Base-by-base conservation (phyloP, 2,113 vertebrate genomes). In the Synodontis membranacea region DNA sequence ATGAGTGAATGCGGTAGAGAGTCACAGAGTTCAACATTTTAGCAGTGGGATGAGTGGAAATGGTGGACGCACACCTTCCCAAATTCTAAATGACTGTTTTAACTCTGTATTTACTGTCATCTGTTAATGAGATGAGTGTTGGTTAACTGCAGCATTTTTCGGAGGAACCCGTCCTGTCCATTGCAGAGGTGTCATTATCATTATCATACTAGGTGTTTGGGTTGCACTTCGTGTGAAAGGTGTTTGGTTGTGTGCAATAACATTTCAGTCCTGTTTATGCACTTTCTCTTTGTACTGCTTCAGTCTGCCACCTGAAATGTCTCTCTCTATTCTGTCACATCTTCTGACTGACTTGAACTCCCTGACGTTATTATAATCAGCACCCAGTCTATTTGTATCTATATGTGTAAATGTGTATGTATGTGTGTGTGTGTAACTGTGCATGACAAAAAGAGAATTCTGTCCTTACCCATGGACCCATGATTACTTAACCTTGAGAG, bases 201-300 rank as follows among this genome's bases (percentile, higher is more conserved):
- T 79, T n/a, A 25, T 46, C 44, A 56, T 85, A 17, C 60, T 72
- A 72, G 31, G 72, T 62, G 52, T 31, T 74, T 34, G 60, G 66
- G 48, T 28, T 66, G 60, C 58, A 68, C 80, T 85, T 79, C 72
- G 58, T 87, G 68, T 81, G 84, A 86, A 86, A 66, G 64, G 80
- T 78, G 31, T 37, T 7, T 46, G 52, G 76, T 44, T 50, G 66
- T 72, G n/a, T 12, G 37, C 46, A 85, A 70, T 87, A 78, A 87
- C 76, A 89, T 87, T 83, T 84, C 39, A 48, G n/a, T 81, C 56
- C 58, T 17, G 60, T 70, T 78, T 56, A 79, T 83, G 66, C 70
- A 62, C 81, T 86, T 86, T 86, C 25, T 81, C 37, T 42, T 68
- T 84, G 42, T 79, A 52, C 74, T 79, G 7, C 84, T 10, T 17